phyloP scores from a whole-genome alignment of 2,113 vertebrate genomes.

The Mola mola region DNA sequence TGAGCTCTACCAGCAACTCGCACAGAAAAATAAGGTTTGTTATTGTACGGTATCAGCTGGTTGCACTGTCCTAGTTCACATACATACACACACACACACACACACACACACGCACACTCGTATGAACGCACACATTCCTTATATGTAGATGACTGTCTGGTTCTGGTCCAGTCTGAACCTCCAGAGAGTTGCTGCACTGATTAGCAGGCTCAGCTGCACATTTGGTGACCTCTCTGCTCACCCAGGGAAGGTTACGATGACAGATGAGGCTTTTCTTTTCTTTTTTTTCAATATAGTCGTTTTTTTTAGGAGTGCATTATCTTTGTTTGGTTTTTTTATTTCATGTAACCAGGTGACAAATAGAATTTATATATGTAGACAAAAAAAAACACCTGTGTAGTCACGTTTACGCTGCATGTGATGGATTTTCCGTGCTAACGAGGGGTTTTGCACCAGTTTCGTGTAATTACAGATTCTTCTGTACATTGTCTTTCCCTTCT shows the following conservation, averaged over 20 bases:
- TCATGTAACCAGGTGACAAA: too few species aligned
- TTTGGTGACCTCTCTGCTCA: constrained; percentile 41
- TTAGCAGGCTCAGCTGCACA: constrained; percentile 47
- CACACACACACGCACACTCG: constrained; percentile 11
- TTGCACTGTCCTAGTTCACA: constrained; percentile 25
- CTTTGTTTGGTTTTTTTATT: too few species aligned
- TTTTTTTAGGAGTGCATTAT: too few species aligned
- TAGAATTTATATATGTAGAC: too few species aligned
- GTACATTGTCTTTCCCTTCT: too few species aligned
- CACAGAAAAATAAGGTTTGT: constrained; percentile 15
- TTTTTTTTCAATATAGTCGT: background rate
- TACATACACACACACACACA: constrained; percentile 15
- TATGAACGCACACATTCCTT: constrained; percentile 8
- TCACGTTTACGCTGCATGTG: too few species aligned
- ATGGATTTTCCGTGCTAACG: too few species aligned
- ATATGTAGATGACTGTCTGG: constrained; percentile 24
- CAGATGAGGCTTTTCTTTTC: constrained; percentile 32
- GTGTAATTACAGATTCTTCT: too few species aligned
- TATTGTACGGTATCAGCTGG: constrained; percentile 31
- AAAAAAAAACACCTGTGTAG: too few species aligned
- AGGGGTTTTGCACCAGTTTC: too few species aligned
- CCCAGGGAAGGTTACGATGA: constrained; percentile 17
- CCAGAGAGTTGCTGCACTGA: constrained; percentile 39
- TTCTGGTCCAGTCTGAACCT: constrained; percentile 40
- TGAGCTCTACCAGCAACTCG: constrained; percentile 14